phyloP scores from a whole-genome alignment of 23 tunicate genomes.

The Botrylloides violaceus region DNA sequence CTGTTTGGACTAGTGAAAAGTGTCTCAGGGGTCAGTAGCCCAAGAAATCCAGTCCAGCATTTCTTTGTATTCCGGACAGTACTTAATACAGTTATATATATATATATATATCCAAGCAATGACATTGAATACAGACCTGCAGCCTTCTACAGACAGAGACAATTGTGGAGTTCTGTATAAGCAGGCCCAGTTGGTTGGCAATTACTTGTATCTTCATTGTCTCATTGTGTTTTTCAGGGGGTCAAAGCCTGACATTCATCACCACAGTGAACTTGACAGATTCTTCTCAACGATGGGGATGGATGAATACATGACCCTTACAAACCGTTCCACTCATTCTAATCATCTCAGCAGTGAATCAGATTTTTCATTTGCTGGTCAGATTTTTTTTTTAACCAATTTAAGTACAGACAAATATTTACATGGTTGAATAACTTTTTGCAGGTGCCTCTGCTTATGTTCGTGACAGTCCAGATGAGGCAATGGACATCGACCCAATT shows the following conservation, averaged over 20 bases:
- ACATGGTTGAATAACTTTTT: background rate
- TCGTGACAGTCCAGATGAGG: constrained; percentile 81
- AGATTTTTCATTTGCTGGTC: constrained; percentile 87
- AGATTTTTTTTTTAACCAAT: background rate
- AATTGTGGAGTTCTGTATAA: too few relatives aligned
- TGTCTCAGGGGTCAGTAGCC: too few relatives aligned
- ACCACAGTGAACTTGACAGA: constrained; percentile 60
- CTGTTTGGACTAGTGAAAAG: too few relatives aligned
- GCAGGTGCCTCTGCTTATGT: constrained; percentile 96
- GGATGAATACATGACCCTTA: constrained; percentile 40
- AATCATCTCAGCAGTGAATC: constrained; percentile 80
- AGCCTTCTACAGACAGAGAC: too few relatives aligned
- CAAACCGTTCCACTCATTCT: constrained; percentile 31
- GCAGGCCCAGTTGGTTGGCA: too few relatives aligned
- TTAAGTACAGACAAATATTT: background rate
- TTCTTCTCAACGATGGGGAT: constrained; percentile 91
- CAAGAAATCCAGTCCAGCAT: too few relatives aligned
- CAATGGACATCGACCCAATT: constrained; percentile 61
- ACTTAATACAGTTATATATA: too few relatives aligned
- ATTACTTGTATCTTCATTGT: too few relatives aligned
- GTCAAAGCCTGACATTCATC: constrained; percentile 57
- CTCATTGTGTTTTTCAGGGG: constrained; percentile 29
- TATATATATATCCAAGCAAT: too few relatives aligned
- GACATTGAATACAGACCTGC: too few relatives aligned
- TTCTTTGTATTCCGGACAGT: too few relatives aligned